Evolutionary conservation across 2,113 vertebrate species (phyloP).

Genomic region (Abramis brama): DNA sequence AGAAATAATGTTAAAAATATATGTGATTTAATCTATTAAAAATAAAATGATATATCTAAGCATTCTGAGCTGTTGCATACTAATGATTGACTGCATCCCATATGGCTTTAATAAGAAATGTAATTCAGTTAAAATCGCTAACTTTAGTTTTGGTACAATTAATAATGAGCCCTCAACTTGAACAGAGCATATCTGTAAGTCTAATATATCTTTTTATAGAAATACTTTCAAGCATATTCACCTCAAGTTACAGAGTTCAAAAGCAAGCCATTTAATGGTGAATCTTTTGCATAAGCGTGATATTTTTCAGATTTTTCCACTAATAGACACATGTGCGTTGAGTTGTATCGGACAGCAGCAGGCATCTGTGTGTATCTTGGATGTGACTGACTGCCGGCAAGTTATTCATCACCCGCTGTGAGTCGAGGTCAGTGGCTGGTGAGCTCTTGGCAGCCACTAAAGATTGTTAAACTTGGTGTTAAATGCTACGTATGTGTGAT

Average conservation of each 20-base stretch:
- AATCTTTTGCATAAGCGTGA: background rate
- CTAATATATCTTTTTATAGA: constrained; percentile 1
- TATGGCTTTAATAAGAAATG: background rate
- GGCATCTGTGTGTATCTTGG: background rate
- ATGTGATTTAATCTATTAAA: background rate
- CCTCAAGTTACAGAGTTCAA: background rate
- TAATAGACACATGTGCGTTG: background rate
- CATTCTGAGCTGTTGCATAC: background rate
- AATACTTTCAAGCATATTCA: background rate
- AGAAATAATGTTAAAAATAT: background rate
- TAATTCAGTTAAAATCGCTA: background rate
- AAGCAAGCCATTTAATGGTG: background rate
- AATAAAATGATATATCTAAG: background rate
- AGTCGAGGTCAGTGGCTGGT: constrained; percentile 16
- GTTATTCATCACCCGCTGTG: constrained; percentile 8
- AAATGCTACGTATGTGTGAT: constrained; percentile 38
- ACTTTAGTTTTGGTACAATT: background rate
- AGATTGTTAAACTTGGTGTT: constrained; percentile 37
- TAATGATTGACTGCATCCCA: background rate
- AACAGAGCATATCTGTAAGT: background rate
- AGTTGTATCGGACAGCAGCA: background rate
- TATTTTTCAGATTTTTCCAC: no score
- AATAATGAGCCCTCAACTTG: background rate
- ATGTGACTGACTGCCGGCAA: constrained; percentile 13
- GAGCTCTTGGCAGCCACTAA: constrained; percentile 27